A percentile compares a stretch with the other conserved stretches of the same genome.
Evolutionary conservation across 1,140 invertebrate species (phyloP).

Genomic region (Euglossa dilemma): DNA sequence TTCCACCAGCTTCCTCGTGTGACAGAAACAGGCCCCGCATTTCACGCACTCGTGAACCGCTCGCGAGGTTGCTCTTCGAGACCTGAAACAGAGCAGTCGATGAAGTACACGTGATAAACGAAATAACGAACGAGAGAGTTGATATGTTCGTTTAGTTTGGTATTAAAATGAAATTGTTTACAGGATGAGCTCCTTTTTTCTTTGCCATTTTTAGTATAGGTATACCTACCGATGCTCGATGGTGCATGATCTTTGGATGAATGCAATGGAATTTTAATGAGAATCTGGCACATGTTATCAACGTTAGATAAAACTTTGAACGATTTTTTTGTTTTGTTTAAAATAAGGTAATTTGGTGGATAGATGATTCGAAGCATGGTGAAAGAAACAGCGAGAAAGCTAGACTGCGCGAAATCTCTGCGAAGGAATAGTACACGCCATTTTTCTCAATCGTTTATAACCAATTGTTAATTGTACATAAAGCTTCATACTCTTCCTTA

Average conservation of each 20-base stretch:
- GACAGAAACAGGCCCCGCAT: conserved; percentile 76
- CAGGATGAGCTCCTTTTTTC: not conserved
- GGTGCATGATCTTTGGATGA: not conserved
- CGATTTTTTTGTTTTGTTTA: too few species aligned
- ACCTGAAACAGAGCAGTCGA: conserved; percentile 43
- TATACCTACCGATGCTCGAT: conserved; percentile 19
- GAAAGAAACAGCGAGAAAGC: too few species aligned
- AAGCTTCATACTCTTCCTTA: not conserved
- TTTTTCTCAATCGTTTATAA: conserved; percentile 1
- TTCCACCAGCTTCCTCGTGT: conserved; percentile 78
- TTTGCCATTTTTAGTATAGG: not conserved
- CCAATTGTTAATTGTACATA: not conserved
- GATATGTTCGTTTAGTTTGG: too few species aligned
- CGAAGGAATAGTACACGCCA: too few species aligned
- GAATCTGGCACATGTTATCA: not conserved
- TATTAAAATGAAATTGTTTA: not conserved
- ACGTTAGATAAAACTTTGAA: too few species aligned
- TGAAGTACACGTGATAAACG: not conserved
- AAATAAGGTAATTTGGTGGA: too few species aligned
- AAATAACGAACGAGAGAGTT: not conserved
- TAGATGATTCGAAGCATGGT: too few species aligned
- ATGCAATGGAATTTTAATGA: not conserved
- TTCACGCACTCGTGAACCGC: conserved; percentile 74
- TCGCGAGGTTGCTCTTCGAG: conserved; percentile 44
- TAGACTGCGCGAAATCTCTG: too few species aligned